A percentile compares a stretch with the other conserved stretches of the same genome.
Evolutionary conservation across 2,888 invertebrate genomes (phyloP).

Genomic region (Osmoderma eremita): DNA sequence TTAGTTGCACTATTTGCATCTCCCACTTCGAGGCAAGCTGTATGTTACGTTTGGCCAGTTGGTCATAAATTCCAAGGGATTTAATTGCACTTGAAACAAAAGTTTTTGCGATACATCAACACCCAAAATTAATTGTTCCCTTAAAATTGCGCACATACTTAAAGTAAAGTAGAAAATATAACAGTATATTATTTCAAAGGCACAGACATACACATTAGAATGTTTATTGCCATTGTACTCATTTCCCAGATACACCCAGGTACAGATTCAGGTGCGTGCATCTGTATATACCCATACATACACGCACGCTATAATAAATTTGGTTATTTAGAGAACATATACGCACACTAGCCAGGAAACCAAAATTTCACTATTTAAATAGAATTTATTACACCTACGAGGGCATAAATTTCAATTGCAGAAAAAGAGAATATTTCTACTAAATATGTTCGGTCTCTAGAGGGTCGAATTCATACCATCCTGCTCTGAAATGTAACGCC

Average conservation of each 20-base stretch:
- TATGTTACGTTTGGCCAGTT: no score
- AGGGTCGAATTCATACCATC: not conserved
- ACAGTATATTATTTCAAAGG: no score
- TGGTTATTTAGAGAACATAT: slow-evolving; percentile 18
- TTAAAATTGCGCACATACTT: no score
- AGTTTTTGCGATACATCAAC: not conserved
- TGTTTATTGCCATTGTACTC: not conserved
- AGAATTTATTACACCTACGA: slow-evolving; percentile 31
- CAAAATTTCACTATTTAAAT: slow-evolving; percentile 32
- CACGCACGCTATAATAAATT: slow-evolving; percentile 22
- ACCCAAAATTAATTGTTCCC: no score
- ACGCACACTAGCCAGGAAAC: not conserved
- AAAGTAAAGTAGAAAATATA: no score
- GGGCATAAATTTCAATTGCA: slow-evolving; percentile 40
- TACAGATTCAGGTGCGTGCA: not conserved
- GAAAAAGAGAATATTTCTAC: slow-evolving; percentile 33
- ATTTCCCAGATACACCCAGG: no score
- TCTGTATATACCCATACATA: not conserved
- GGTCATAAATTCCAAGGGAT: no score
- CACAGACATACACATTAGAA: not conserved
- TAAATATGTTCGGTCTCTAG: slow-evolving; percentile 18
- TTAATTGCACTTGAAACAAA: not conserved
- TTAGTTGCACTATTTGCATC: slow-evolving; percentile 29
- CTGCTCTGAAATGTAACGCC: not conserved
- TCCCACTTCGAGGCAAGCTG: slow-evolving; percentile 10